These are phyloP conservation scores for Liposcelis brunnea DNA, from an alignment of 2,888 invertebrate genomes.

Conservation along the genomic window DNA sequence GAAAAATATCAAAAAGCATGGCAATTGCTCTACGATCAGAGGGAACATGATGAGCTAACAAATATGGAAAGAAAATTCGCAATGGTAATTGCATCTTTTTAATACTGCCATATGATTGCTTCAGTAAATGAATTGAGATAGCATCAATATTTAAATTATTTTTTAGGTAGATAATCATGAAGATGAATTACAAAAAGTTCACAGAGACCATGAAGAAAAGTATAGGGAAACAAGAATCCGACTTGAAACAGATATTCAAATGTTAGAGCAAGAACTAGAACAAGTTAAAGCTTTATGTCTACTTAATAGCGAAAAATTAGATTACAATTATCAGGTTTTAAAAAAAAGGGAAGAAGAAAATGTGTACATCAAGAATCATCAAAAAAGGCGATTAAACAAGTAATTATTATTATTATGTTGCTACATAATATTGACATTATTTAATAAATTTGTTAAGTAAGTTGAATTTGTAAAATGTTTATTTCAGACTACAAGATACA, in stretches of 20 bases:
- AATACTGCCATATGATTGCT: constrained; percentile 13
- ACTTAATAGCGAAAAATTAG: constrained; percentile 75
- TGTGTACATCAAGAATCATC: constrained; percentile 56
- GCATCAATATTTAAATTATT: too few species aligned
- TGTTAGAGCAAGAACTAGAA: constrained; percentile 60
- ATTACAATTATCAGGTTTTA: constrained; percentile 76
- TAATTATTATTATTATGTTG: constrained; percentile 19
- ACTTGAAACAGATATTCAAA: constrained; percentile 26
- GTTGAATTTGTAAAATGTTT: constrained; percentile 2
- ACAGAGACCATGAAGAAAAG: constrained; percentile 52
- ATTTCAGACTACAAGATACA: constrained; percentile 42
- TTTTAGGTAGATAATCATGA: constrained; percentile 26
- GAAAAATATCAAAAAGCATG: constrained; percentile 47
- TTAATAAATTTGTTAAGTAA: neutral
- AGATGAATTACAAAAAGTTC: constrained; percentile 38
- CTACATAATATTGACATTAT: neutral
- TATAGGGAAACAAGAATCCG: constrained; percentile 32
- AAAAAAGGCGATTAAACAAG: constrained; percentile 58
- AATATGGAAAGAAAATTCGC: constrained; percentile 42
- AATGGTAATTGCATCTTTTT: constrained; percentile 35
- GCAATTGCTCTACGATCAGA: constrained; percentile 48
- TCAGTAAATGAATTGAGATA: too few species aligned
- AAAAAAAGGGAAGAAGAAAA: constrained; percentile 81
- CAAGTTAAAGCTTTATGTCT: constrained; percentile 60
- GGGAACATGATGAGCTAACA: constrained; percentile 42